Conservation (phyloP, 2,113 vertebrate genomes). For the Grantiella picta region DNA sequence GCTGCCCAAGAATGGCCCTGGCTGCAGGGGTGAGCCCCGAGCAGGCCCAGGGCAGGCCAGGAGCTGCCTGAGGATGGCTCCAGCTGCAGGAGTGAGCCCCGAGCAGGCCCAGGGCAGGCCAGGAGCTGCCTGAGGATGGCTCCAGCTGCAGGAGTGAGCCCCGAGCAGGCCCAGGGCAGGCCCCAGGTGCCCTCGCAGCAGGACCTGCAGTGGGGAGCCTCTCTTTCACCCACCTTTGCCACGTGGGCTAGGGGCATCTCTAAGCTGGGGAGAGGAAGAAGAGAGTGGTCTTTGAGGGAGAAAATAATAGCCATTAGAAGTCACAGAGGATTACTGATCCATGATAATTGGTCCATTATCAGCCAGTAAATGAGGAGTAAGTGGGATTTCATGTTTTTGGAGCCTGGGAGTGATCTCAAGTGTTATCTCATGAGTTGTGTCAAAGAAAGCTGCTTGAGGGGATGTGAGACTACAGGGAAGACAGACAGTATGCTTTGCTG, state of each 20-base stretch:
- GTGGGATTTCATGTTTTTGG: neutral
- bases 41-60: too few species aligned
- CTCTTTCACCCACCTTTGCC: neutral
- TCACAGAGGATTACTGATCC: neutral
- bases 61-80: too few species aligned
- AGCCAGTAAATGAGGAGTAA: neutral
- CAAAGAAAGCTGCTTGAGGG: neutral
- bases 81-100: too few species aligned
- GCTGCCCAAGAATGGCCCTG: accelerated
- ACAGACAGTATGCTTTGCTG: neutral
- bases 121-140: too few species aligned
- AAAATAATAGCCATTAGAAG: neutral
- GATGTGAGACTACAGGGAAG: neutral
- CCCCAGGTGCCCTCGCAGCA: accelerated
- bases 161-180: neutral
- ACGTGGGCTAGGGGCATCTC: accelerated
- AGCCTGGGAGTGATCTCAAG: accelerated
- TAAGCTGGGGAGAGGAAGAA: accelerated
- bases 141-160: too few species aligned
- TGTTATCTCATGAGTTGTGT: neutral
- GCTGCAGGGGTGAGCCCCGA: accelerated
- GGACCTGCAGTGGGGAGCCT: accelerated
- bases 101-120: neutral
- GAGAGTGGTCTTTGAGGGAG: neutral
- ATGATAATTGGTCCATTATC: neutral